Base-by-base conservation (phyloP, 92 coral and sea anemone species). In the Parazoanthus swiftii region DNA sequence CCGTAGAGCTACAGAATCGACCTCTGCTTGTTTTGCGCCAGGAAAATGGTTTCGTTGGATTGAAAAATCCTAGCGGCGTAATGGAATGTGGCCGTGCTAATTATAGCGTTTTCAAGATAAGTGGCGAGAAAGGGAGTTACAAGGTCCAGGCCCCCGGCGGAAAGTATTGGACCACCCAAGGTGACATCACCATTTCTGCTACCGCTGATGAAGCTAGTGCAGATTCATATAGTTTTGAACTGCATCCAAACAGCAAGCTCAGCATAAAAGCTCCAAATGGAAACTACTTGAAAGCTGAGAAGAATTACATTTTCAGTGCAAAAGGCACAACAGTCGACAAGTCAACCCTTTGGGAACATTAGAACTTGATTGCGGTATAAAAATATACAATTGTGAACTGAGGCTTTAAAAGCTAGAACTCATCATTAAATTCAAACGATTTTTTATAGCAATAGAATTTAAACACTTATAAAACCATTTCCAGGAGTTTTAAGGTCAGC, bases 11-110 rank as follows among this genome's bases (percentile, higher is more conserved):
- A 74, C 90, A 91, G 80, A 97, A 97, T 90, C 88, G 98, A 88
- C 98, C 98, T 23, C 91, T 94, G 85, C 83, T 97, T 73, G 96
- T 97, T 15, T 84, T 97, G 58, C 95, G 98, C 44, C 97, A 98
- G 36, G 99, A 95, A 36, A 89, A 88, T 93, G 99, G 99, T 81
- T 97, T 97, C 86, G 97, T 97, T 63, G 98, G 98, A 0, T 66
- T 92, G 68, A 91, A 92, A 81, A 76, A 26, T 3, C n/a, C 95
- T 39, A 83, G 93, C 82, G 93, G 93, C 85, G 83, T 87, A 43
- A 88, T 95, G 39, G 99, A 97, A 74, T 95, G 99, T 70, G 94
- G 93, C 86, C 97, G 96, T 58, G 92, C 98, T 16, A 63, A 81
- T 65, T 94, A 91, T 85, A 94, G 91, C 65, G 99, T 95, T 75